These are phyloP conservation scores for Lordiphosa fenestrarum DNA, from an alignment of 2,888 invertebrate species.

Conservation along the genomic window DNA sequence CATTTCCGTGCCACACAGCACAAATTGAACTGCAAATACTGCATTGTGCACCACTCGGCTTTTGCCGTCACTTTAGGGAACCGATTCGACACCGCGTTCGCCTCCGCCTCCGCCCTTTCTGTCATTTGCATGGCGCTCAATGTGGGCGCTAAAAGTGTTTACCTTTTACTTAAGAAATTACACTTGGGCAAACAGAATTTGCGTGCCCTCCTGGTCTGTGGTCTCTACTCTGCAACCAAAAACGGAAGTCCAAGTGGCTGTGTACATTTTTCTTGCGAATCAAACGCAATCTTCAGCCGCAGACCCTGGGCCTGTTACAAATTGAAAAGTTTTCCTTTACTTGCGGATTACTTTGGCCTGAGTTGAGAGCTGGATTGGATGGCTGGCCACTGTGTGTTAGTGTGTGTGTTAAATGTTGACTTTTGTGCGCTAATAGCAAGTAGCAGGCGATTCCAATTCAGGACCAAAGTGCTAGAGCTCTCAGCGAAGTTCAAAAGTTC, in stretches of 20 bases:
- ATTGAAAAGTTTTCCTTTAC: slow-evolving; percentile 65
- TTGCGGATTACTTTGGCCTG: slow-evolving; percentile 55
- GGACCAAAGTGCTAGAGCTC: slow-evolving; percentile 3
- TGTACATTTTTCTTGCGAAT: slow-evolving; percentile 58
- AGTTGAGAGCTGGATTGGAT: slow-evolving; percentile 40
- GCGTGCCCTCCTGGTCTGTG: slow-evolving; percentile 42
- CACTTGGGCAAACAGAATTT: slow-evolving; percentile 76
- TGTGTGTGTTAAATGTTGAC: slow-evolving; percentile 57
- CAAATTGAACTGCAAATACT: slow-evolving; percentile 64
- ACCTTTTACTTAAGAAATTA: slow-evolving; percentile 79
- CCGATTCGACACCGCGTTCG: no score
- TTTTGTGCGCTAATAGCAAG: slow-evolving; percentile 70
- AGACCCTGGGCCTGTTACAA: slow-evolving; percentile 34
- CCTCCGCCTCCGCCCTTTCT: slow-evolving; percentile 8
- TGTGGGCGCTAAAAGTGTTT: slow-evolving; percentile 73
- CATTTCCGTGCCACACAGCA: slow-evolving; percentile 67
- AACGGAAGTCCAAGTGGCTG: slow-evolving; percentile 57
- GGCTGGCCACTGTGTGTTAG: slow-evolving; percentile 25
- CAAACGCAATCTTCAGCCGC: slow-evolving; percentile 39
- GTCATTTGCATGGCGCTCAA: slow-evolving; percentile 49
- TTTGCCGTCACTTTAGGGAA: slow-evolving; percentile 10
- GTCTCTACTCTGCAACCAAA: not conserved
- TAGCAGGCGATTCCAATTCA: slow-evolving; percentile 46
- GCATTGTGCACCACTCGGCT: slow-evolving; percentile 3
- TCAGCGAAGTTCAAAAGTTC: slow-evolving; percentile 62